Evolutionary conservation across 2,797 vertebrate species (phyloP).

Genomic region (Buceros bicornis): DNA sequence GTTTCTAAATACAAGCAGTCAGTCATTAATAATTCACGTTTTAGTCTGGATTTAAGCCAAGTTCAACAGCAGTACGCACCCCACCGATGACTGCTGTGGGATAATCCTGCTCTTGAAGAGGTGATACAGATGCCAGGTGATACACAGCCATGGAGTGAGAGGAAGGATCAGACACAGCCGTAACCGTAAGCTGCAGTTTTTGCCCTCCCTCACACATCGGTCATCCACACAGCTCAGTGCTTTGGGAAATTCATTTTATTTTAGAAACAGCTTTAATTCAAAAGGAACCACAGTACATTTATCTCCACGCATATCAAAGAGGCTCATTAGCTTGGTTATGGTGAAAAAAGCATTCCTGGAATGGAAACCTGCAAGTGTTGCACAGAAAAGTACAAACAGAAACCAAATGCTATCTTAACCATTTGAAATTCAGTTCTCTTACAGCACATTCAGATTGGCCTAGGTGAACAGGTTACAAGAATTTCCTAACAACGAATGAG

Average conservation of each 20-base stretch:
- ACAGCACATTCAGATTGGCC: not conserved
- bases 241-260: conserved; percentile 20
- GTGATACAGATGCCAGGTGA: not conserved
- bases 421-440: not conserved
- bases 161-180: fast-evolving
- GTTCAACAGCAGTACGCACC: not conserved
- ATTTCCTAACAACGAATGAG: not conserved
- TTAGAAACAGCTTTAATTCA: not conserved
- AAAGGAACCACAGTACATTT: not conserved
- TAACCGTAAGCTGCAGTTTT: not conserved
- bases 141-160: not conserved
- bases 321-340: not conserved
- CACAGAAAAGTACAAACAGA: not conserved
- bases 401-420: not conserved
- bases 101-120: not conserved
- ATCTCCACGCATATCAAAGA: not conserved
- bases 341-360: not conserved
- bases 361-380: not conserved
- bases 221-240: not conserved
- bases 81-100: not conserved
- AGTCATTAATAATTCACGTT: not conserved
- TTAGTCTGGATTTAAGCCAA: not conserved
- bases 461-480: not conserved
- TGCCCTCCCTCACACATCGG: not conserved
- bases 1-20: not conserved